A percentile compares a stretch with the other conserved stretches of the same genome.
These are phyloP conservation scores for Platyrinchus mystaceus DNA, from an alignment of 2,797 vertebrate genomes.

Conservation along the genomic window DNA sequence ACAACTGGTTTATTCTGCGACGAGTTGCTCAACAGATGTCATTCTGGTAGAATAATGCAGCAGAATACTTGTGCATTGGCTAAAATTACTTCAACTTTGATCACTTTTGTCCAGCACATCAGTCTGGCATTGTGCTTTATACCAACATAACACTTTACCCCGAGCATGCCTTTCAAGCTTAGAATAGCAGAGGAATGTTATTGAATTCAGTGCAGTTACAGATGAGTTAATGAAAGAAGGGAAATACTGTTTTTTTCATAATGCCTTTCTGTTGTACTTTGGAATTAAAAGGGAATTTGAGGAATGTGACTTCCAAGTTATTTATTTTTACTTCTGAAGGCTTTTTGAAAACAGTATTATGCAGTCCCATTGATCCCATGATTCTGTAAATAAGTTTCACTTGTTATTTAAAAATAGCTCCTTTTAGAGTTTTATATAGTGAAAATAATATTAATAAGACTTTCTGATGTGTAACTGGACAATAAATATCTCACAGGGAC, in stretches of 20 bases:
- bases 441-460: background rate
- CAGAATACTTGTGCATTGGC: constrained; percentile 84
- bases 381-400: background rate
- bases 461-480: background rate
- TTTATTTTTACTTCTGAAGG: constrained; percentile 63
- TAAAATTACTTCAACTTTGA: constrained; percentile 92
- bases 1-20: constrained; percentile 90
- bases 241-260: constrained; percentile 99
- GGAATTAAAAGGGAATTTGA: constrained; percentile 90
- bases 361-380: background rate
- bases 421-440: background rate
- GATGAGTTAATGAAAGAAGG: constrained; percentile 90
- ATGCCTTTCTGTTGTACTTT: constrained; percentile 85
- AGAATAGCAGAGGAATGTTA: constrained; percentile 92
- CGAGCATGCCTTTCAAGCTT: constrained; percentile 86
- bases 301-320: constrained; percentile 79
- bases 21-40: constrained; percentile 88
- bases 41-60: constrained; percentile 86
- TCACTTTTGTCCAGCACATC: constrained; percentile 92
- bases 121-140: constrained; percentile 96
- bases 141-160: constrained; percentile 88
- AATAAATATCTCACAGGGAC: background rate
- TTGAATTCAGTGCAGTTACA: constrained; percentile 90
- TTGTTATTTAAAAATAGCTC: background rate
- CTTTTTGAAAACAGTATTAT: constrained; percentile 46